phyloP scores from a whole-genome alignment of 37 sponge, comb jelly and placozoan species.

The Spongia lamella region DNA sequence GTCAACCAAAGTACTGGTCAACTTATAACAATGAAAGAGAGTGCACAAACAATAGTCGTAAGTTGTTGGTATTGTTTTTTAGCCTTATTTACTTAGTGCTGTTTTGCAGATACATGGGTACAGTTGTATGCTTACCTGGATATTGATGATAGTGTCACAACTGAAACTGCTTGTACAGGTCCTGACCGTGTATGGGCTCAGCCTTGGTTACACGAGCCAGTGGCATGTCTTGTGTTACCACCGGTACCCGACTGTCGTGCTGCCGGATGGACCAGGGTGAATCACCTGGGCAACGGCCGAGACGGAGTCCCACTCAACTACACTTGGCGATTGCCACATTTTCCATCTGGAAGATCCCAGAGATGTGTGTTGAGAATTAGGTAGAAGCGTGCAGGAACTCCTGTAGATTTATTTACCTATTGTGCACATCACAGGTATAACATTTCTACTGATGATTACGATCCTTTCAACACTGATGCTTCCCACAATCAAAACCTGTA shows the following conservation, averaged over 20 bases:
- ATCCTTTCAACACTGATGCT: slow-evolving; percentile 85
- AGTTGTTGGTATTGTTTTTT: neutral
- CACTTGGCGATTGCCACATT: slow-evolving; percentile 84
- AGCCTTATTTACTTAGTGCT: neutral
- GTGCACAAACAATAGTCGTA: slow-evolving; percentile 65
- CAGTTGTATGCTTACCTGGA: slow-evolving; percentile 76
- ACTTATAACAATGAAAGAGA: slow-evolving; percentile 69
- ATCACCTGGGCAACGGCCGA: slow-evolving; percentile 98
- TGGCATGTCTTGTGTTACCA: slow-evolving; percentile 66
- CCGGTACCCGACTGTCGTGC: slow-evolving; percentile 67
- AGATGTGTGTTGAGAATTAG: slow-evolving; percentile 84
- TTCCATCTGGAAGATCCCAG: slow-evolving; percentile 55
- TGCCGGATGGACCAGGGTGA: slow-evolving; percentile 88
- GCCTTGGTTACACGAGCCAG: neutral
- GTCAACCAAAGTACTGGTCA: slow-evolving; percentile 22
- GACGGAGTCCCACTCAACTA: slow-evolving; percentile 80
- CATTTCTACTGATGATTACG: slow-evolving; percentile 99
- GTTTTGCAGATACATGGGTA: slow-evolving; percentile 54
- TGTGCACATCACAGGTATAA: slow-evolving; percentile 87
- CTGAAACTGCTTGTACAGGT: slow-evolving; percentile 48
- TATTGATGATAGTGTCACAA: slow-evolving; percentile 17
- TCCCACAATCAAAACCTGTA: slow-evolving; percentile 74
- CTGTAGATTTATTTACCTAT: neutral
- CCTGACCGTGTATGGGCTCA: slow-evolving; percentile 58
- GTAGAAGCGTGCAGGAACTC: slow-evolving; percentile 18